These are phyloP conservation scores for Zoanthus solanderi DNA, from an alignment of 92 coral and sea anemone species.

Conservation along the genomic window DNA sequence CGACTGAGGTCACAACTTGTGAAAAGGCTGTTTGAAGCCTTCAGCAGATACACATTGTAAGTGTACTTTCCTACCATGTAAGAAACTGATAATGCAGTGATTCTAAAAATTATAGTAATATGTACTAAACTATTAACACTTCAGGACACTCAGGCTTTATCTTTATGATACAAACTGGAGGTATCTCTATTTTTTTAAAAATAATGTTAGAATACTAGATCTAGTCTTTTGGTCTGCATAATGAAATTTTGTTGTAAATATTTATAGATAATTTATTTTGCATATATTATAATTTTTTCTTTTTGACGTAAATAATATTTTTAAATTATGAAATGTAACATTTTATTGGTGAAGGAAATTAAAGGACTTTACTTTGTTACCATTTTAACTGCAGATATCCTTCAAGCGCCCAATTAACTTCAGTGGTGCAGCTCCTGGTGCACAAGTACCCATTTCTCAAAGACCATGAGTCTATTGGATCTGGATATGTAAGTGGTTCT, in stretches of 20 bases:
- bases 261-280: not conserved
- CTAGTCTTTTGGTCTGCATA: not conserved
- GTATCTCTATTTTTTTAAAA: not conserved
- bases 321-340: not conserved
- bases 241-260: not conserved
- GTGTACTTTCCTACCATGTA: not conserved
- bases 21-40: slow-evolving; percentile 16
- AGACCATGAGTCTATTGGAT: slow-evolving; percentile 26
- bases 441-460: slow-evolving; percentile 13
- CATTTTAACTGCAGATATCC: slow-evolving; percentile 25
- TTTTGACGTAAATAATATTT: not conserved
- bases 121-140: not conserved
- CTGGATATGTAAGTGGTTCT: slow-evolving; percentile 24
- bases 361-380: slow-evolving; percentile 17
- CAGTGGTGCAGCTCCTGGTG: slow-evolving; percentile 21
- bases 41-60: slow-evolving; percentile 17
- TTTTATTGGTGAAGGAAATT: not conserved
- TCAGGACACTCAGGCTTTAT: not conserved
- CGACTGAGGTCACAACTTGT: slow-evolving; percentile 23
- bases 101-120: no score
- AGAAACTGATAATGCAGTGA: no score
- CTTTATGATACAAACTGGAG: not conserved
- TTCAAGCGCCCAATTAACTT: not conserved
- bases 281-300: not conserved
- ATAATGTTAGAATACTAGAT: not conserved